Percentiles rank a stretch among this genome's conserved stretches.
Evolutionary conservation across 2,888 invertebrate genomes (phyloP).

Genomic region (Neoascia interrupta): DNA sequence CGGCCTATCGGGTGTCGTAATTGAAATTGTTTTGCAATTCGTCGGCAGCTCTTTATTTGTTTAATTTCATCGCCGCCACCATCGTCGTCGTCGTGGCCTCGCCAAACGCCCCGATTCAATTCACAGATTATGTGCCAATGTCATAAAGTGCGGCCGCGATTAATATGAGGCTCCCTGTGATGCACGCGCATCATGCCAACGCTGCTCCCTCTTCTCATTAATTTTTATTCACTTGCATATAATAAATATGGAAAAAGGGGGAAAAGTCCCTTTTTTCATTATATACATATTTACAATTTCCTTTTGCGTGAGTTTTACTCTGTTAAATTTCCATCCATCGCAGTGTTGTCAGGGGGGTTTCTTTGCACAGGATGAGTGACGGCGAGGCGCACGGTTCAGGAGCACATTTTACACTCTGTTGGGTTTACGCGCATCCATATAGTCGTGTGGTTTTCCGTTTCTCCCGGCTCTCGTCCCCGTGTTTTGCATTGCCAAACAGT

Average conservation of each 20-base stretch:
- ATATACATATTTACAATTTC: background rate
- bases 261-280: too few species aligned
- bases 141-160: background rate
- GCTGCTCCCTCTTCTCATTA: slow-evolving; percentile 12
- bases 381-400: background rate
- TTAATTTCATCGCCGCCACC: background rate
- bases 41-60: background rate
- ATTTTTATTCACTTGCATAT: slow-evolving; percentile 7
- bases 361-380: background rate
- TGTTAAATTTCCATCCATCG: too few species aligned
- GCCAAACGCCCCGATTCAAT: background rate
- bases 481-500: slow-evolving; percentile 18
- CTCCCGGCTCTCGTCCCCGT: too few species aligned
- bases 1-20: slow-evolving; percentile 11
- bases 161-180: background rate
- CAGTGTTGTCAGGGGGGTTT: too few species aligned
- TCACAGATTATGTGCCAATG: slow-evolving; percentile 21
- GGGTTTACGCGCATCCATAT: slow-evolving; percentile 16
- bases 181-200: too few species aligned
- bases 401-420: slow-evolving; percentile 33
- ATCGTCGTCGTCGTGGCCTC: too few species aligned
- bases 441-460: slow-evolving; percentile 32
- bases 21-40: slow-evolving; percentile 12
- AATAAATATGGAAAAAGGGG: background rate
- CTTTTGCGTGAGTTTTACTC: too few species aligned